Percentiles rank a stretch among this genome's conserved stretches.
These are phyloP conservation scores for Lasioglossum baleicum DNA, from an alignment of 1,140 invertebrate genomes.

Conservation along the genomic window DNA sequence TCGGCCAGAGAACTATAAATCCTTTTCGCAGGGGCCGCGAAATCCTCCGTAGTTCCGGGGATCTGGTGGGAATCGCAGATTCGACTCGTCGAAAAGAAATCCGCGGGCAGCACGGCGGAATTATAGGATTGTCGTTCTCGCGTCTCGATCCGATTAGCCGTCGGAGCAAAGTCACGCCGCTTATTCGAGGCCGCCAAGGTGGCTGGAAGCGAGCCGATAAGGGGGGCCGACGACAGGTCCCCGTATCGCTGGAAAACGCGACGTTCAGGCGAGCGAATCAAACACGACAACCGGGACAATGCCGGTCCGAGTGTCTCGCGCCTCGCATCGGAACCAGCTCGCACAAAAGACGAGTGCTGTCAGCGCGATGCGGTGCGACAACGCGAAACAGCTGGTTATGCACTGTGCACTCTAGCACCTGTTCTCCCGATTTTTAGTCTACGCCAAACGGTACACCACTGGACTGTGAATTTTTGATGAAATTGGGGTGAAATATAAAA, in stretches of 20 bases:
- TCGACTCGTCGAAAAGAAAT: background rate
- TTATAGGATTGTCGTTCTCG: conserved; percentile 48
- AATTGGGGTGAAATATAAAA: no score
- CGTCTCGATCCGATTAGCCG: conserved; percentile 59
- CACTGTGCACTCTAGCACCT: conserved; percentile 50
- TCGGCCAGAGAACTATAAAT: no score
- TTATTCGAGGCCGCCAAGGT: conserved; percentile 55
- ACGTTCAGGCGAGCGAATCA: conserved; percentile 22
- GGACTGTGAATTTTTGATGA: no score
- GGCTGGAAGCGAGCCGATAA: conserved; percentile 59
- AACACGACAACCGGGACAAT: conserved; percentile 40
- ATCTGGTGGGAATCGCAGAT: conserved; percentile 2
- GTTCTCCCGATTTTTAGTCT: conserved; percentile 57
- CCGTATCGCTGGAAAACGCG: conserved; percentile 41
- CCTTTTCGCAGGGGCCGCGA: no score
- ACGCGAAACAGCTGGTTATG: conserved; percentile 50
- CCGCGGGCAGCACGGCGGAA: conserved; percentile 11
- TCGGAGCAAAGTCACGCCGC: conserved; percentile 49
- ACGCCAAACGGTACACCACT: no score
- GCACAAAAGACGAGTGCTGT: background rate
- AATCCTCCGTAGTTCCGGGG: no score
- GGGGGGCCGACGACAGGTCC: conserved; percentile 28
- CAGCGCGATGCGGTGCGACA: background rate
- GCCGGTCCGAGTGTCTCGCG: background rate
- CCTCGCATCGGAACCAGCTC: background rate